These are phyloP conservation scores for Platyscapa corneri DNA, from an alignment of 1,140 invertebrate genomes.

Conservation along the genomic window DNA sequence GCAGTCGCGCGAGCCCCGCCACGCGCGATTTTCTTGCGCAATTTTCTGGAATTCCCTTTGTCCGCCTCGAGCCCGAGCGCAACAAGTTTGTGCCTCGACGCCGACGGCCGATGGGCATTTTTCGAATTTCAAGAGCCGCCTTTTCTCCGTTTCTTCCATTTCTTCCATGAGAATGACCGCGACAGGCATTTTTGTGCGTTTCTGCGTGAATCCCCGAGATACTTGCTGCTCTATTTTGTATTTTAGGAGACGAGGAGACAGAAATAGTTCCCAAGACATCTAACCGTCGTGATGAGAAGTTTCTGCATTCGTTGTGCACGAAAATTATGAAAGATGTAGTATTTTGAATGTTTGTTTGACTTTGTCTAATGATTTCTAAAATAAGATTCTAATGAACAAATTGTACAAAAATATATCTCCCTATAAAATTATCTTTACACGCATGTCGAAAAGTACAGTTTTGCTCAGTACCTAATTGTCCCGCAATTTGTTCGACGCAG, in stretches of 20 bases:
- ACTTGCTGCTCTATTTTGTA: constrained; percentile 23
- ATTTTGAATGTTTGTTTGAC: constrained; percentile 2
- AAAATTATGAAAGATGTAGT: constrained; percentile 16
- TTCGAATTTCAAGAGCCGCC: neutral
- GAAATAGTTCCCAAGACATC: neutral
- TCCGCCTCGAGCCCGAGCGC: neutral
- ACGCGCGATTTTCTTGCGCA: constrained; percentile 23
- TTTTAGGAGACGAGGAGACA: constrained; percentile 9
- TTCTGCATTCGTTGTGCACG: neutral
- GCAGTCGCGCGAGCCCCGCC: neutral
- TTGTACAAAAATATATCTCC: neutral
- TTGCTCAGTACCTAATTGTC: neutral
- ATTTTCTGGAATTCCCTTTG: constrained; percentile 52
- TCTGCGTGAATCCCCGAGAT: neutral
- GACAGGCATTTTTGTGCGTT: neutral
- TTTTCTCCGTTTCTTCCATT: too few relatives aligned
- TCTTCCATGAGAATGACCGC: too few relatives aligned
- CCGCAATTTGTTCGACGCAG: neutral
- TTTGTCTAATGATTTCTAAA: constrained; percentile 16
- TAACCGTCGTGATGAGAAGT: neutral
- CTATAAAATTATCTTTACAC: neutral
- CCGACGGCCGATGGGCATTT: neutral
- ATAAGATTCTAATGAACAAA: neutral
- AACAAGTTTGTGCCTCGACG: too few relatives aligned
- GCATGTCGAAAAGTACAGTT: neutral